Conservation (phyloP, 2,888 invertebrate species). For the Lasioglossum pauxillum region DNA sequence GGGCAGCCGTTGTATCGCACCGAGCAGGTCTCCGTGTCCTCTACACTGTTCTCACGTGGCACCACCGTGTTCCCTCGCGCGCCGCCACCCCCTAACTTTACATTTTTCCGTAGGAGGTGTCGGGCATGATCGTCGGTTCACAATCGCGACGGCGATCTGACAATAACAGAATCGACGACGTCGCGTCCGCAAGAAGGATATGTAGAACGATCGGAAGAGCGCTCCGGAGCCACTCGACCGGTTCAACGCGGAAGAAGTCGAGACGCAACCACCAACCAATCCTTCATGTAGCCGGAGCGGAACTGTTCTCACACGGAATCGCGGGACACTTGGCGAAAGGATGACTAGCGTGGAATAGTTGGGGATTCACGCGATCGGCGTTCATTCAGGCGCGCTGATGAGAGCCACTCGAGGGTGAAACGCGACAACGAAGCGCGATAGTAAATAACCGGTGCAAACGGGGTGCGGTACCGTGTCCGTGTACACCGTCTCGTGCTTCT, state of each 20-base stretch:
- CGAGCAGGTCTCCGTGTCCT: background rate
- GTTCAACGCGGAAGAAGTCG: background rate
- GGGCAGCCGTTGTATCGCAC: background rate
- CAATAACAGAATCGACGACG: too few relatives aligned
- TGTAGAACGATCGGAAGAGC: too few relatives aligned
- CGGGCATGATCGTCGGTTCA: background rate
- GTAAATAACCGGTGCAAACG: constrained; percentile 43
- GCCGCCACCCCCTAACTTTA: constrained; percentile 20
- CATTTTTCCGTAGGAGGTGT: constrained; percentile 27
- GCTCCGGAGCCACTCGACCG: constrained; percentile 24
- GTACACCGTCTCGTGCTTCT: constrained; percentile 10
- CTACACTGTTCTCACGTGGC: constrained; percentile 13
- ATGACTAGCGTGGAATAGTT: background rate
- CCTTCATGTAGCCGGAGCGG: background rate
- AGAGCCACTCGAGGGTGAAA: constrained; percentile 42
- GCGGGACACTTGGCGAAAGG: background rate
- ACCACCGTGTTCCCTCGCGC: constrained; percentile 24
- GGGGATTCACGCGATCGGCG: background rate
- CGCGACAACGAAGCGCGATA: constrained; percentile 24
- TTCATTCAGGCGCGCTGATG: constrained; percentile 33
- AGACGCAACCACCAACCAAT: background rate
- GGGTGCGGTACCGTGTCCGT: constrained; percentile 38
- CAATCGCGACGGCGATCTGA: background rate
- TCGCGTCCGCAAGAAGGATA: background rate
- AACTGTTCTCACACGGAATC: background rate